Base-by-base conservation (phyloP, 2,113 vertebrate species). In the Melanocharis versteri region DNA sequence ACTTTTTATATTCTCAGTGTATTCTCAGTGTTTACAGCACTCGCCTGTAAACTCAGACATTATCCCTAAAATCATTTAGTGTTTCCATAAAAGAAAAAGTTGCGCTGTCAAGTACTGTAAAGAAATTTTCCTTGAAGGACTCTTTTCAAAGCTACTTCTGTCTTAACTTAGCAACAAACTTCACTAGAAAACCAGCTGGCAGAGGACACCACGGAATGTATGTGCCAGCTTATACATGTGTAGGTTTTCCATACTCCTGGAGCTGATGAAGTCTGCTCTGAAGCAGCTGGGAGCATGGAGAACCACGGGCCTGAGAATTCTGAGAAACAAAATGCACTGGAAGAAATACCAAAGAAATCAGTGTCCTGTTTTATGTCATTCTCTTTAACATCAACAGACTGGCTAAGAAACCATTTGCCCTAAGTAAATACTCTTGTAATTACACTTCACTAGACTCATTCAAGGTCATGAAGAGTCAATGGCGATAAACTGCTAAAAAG, bases 271-370 rank as follows among this genome's bases (percentile, higher is more conserved):
- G n/a, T 21, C 87, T 79, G n/a, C 65, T 61, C 56, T 39, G 39
- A 87, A 81, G 56, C 60, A 91, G 51, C 57, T 79, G 78, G 54
- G 26, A 85, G 33, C 65, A 48, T 1, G 0, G 40, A 90, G 42
- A 91, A 37, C 31, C 10, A 9, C 0, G 0, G 22, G 73, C 30
- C 70, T 64, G 19, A 89, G 68, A 86, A 83, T 73, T 53, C 54
- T 45, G 27, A 75, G 60, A 81, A 93, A 84, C 12, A 81, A 89
- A 86, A 57, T 6, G 6, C 53, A 61, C 56, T 31, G 33, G 58
- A 78, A 90, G 45, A 88, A 77, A 90, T 33, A 83, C 35, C 62
- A 45, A 72, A 84, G 48, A 76, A 92, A 92, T 61, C 27, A 22
- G 35, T 47, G 35, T n/a, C 56, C 60, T 89, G 42, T 61, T 93